Percentiles rank a stretch among this genome's conserved stretches.
Evolutionary conservation across 1,140 invertebrate species (phyloP).

Genomic region (Holcopasites calliopsidis): DNA sequence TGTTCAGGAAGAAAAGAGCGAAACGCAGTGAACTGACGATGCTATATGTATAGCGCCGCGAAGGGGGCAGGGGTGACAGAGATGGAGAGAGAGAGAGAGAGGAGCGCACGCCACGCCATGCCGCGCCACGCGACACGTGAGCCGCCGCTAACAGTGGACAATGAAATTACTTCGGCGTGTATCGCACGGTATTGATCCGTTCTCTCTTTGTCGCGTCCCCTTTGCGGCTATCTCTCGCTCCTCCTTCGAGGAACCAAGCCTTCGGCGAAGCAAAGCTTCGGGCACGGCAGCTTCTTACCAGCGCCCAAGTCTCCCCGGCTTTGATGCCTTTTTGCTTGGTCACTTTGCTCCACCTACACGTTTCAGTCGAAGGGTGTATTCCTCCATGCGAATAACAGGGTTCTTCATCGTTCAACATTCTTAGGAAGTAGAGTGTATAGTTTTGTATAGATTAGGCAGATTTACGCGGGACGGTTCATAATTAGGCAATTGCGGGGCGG

Average conservation of each 20-base stretch:
- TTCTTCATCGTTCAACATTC: no score
- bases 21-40: slow-evolving; percentile 1
- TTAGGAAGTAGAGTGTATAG: no score
- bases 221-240: slow-evolving; percentile 19
- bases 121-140: slow-evolving; percentile 70
- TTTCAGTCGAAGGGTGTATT: no score
- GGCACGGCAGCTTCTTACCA: slow-evolving; percentile 47
- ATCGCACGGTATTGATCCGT: slow-evolving; percentile 71
- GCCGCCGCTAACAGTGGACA: slow-evolving; percentile 71
- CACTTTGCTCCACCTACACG: slow-evolving; percentile 8
- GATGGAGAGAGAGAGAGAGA: slow-evolving; percentile 27
- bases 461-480: no score
- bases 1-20: slow-evolving; percentile 4
- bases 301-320: not conserved
- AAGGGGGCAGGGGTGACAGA: not conserved
- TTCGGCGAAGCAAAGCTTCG: slow-evolving; percentile 37
- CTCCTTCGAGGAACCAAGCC: slow-evolving; percentile 35
- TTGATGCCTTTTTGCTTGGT: not conserved
- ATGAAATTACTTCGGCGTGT: slow-evolving; percentile 74
- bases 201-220: slow-evolving; percentile 54
- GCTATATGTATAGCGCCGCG: not conserved
- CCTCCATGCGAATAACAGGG: no score
- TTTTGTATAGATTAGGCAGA: no score
- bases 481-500: slow-evolving; percentile 47
- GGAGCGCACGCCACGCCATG: slow-evolving; percentile 57